Conservation (phyloP, 2,113 vertebrate species). For the Dicerorhinus sumatrensis region DNA sequence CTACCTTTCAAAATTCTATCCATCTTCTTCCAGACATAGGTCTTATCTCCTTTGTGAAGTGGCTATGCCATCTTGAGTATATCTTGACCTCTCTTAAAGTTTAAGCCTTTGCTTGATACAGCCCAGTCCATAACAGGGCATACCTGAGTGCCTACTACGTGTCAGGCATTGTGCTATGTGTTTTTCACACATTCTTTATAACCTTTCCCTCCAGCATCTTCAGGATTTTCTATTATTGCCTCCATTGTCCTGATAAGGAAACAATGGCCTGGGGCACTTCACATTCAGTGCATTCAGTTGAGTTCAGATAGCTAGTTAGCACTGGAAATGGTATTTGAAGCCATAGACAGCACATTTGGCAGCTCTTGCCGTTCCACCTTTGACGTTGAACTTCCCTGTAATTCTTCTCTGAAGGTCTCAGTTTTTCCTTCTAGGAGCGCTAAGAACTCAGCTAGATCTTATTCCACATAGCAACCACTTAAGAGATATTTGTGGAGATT, state of each 20-base stretch:
- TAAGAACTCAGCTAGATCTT: conserved; percentile 9
- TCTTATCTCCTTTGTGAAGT: neutral
- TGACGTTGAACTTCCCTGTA: neutral
- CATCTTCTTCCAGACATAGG: neutral
- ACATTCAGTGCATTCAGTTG: neutral
- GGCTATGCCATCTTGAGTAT: neutral
- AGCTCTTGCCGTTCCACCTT: neutral
- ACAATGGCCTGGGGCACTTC: neutral
- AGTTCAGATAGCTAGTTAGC: neutral
- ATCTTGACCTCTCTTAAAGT: neutral
- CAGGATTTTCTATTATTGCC: neutral
- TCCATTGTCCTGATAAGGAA: neutral
- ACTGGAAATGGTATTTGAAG: neutral
- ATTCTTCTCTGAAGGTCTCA: neutral
- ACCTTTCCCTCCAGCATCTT: neutral
- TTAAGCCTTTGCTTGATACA: too few relatives aligned
- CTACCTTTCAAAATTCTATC: neutral
- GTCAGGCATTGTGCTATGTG: neutral
- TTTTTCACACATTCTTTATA: neutral
- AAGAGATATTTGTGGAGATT: neutral
- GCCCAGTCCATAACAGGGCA: too few relatives aligned
- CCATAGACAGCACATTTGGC: accelerated
- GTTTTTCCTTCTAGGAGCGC: neutral
- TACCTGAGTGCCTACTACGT: neutral
- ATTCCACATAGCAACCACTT: neutral